Evolutionary conservation across 2,888 invertebrate species (phyloP).

Genomic region (Eupithecia subfuscata): DNA sequence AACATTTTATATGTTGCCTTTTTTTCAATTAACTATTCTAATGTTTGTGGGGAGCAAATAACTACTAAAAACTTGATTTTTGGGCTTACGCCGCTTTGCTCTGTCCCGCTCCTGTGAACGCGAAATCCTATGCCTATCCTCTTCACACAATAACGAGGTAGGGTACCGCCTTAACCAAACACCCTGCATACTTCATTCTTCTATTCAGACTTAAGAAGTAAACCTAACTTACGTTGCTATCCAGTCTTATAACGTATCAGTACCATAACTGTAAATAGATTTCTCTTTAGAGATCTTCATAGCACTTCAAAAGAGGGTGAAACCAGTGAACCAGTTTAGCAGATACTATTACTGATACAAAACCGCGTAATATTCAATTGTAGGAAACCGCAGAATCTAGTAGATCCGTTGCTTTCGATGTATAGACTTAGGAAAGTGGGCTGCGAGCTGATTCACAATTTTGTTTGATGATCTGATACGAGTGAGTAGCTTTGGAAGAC

Average conservation of each 20-base stretch:
- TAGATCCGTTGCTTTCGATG: slow-evolving; percentile 75
- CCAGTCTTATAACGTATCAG: background rate
- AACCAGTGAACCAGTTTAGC: slow-evolving; percentile 48
- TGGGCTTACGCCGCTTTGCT: no score
- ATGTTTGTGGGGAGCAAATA: no score
- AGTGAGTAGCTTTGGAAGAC: background rate
- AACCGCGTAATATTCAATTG: slow-evolving; percentile 77
- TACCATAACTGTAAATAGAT: slow-evolving; percentile 21
- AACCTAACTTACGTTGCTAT: background rate
- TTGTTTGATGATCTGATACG: slow-evolving; percentile 60
- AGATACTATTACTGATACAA: slow-evolving; percentile 53
- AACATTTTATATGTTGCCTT: no score
- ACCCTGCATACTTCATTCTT: no score
- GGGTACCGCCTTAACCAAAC: no score
- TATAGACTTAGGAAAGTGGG: slow-evolving; percentile 72
- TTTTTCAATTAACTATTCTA: no score
- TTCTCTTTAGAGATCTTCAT: slow-evolving; percentile 34
- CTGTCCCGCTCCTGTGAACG: no score
- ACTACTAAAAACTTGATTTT: no score
- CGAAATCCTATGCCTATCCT: no score
- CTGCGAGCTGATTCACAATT: slow-evolving; percentile 63
- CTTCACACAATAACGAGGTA: no score
- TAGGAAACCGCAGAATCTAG: slow-evolving; percentile 74
- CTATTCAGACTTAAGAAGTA: no score
- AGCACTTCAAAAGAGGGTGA: slow-evolving; percentile 45